These are phyloP conservation scores for Plagiodera versicolora DNA, from an alignment of 2,888 invertebrate species.

Conservation along the genomic window DNA sequence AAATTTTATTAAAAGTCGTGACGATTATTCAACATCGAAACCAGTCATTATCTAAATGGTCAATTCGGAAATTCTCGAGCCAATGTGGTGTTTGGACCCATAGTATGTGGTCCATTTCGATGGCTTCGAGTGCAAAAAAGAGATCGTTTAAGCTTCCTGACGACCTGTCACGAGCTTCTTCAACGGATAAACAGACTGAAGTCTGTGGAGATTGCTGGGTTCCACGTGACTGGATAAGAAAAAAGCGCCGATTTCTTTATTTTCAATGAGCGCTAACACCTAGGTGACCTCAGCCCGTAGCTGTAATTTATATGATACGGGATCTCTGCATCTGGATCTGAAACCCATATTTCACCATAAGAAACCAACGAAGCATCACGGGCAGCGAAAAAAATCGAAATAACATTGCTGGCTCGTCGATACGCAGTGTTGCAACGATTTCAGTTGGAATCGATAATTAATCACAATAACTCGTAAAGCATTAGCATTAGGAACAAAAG, in stretches of 20 bases:
- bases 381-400: constrained; percentile 13
- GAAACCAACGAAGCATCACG: constrained; percentile 21
- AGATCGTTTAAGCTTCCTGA: no score
- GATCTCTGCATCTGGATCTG: not conserved
- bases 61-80: constrained; percentile 28
- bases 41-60: constrained; percentile 43
- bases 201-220: no score
- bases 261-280: not conserved
- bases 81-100: constrained; percentile 41
- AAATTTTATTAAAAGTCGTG: constrained; percentile 34
- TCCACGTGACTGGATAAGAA: not conserved
- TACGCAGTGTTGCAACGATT: constrained; percentile 18
- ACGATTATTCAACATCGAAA: constrained; percentile 32
- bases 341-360: constrained; percentile 5
- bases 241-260: not conserved
- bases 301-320: not conserved
- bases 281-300: not conserved
- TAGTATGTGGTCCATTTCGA: constrained; percentile 38
- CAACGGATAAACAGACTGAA: no score
- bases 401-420: constrained; percentile 16
- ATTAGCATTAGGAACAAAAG: constrained; percentile 25
- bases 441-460: constrained; percentile 18
- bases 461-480: constrained; percentile 23
- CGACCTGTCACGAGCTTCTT: no score
- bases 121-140: no score